These are phyloP conservation scores for Hylia prasina DNA, from an alignment of 2,113 vertebrate species.

Conservation along the genomic window DNA sequence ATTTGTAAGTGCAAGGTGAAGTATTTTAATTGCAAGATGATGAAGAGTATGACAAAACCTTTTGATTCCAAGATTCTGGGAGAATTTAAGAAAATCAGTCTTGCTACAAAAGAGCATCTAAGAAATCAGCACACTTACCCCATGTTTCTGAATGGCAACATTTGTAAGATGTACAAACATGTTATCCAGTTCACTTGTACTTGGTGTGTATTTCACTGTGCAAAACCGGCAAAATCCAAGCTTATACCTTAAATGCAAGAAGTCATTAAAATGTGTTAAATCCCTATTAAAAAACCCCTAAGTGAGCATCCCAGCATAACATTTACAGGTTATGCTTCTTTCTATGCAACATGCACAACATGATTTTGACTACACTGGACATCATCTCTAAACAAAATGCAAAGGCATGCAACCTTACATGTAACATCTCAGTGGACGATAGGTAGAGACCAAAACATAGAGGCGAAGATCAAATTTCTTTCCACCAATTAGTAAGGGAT, in stretches of 20 bases:
- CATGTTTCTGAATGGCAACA: conserved; percentile 97
- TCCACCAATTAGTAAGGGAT: conserved; percentile 91
- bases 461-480: conserved; percentile 97
- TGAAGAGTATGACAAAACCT: not conserved
- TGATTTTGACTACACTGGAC: not conserved
- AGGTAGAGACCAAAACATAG: conserved; percentile 92
- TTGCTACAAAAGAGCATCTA: not conserved
- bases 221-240: conserved; percentile 97
- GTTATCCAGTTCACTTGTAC: conserved; percentile 96
- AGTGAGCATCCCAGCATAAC: not conserved
- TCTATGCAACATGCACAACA: not conserved
- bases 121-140: conserved; percentile 71
- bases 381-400: not conserved
- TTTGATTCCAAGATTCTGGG: not conserved
- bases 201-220: conserved; percentile 96
- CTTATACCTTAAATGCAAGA: conserved; percentile 83
- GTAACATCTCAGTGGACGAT: conserved; percentile 93
- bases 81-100: not conserved
- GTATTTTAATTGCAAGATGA: not conserved
- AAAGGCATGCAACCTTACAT: conserved; percentile 76
- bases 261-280: not conserved
- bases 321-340: not conserved
- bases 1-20: not conserved
- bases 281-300: not conserved
- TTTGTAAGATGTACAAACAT: conserved; percentile 99